These are phyloP conservation scores for Linurgus olivaceus DNA, from an alignment of 2,797 vertebrate genomes.

Conservation along the genomic window DNA sequence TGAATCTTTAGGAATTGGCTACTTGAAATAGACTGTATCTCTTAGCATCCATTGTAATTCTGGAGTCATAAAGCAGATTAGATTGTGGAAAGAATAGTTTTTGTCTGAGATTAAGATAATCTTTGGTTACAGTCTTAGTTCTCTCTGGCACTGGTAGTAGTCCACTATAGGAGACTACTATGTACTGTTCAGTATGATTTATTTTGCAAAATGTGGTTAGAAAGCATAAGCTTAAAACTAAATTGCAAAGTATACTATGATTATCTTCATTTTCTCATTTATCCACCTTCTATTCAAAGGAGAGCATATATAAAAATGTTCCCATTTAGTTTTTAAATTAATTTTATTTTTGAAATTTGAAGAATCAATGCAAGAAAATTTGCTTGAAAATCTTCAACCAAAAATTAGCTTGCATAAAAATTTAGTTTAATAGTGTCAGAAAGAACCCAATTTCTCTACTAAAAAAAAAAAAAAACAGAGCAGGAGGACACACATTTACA, in stretches of 20 bases:
- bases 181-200: neutral
- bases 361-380: neutral
- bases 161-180: neutral
- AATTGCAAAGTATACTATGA: neutral
- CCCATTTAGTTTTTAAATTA: neutral
- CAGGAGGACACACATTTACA: fast-evolving
- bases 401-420: neutral
- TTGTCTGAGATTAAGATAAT: neutral
- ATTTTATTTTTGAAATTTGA: neutral
- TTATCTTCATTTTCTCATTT: neutral
- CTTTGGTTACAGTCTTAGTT: neutral
- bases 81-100: neutral
- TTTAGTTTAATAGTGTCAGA: neutral
- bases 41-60: neutral
- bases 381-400: neutral
- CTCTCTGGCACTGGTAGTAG: neutral
- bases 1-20: neutral
- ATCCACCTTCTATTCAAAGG: neutral
- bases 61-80: neutral
- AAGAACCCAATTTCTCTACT: neutral
- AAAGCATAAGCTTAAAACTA: neutral
- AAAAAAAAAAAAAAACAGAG: neutral
- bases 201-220: neutral
- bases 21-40: neutral
- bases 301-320: neutral